Evolutionary conservation across 2,888 invertebrate genomes (phyloP), one percentile per base, ranked within the genome.

Genomic region (Cataglyphis albicans): DNA sequence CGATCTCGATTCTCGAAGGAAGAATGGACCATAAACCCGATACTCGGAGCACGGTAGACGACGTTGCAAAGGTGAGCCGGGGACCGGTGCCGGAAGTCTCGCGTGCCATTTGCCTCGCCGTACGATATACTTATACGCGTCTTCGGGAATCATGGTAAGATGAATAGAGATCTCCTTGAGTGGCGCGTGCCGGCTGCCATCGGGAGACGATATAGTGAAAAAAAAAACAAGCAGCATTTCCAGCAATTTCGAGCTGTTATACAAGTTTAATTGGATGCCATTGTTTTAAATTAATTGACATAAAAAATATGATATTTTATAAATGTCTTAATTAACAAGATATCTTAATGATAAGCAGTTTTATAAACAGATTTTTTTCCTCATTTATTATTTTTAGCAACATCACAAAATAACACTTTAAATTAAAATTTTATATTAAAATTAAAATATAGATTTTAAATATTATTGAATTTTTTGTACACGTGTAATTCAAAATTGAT

Each of bases 41-140:
- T 93, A 93, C 92, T 35, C 78, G 38, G 6, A 78, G 41, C 88
- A 85, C 88, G 75, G 86, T 83, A 85, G 86, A 76, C 29, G 68
- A 63, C 70, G 86, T 78, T 81, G 84, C 72, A 81, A 83, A 74
- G 84, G 73, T 68, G 84, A 86, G 81, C 81, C 80, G 86, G 88
- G 89, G 87, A 80, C 78, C 86, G 90, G 88, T 84, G 86, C 93
- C 94, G 94, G 94, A 94, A 94, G 93, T 94, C 93, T 94, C 93
- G 94, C 93, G 93, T 94, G 93, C 94, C 94, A 92, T 93, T 93
- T 93, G 93, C 91, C 89, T 90, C 91, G n/a, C n/a, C n/a, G 86
- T 89, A 90, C 90, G 90, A 90, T 91, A 90, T 91, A 91, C 91
- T 91, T 92, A 89, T 90, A 89, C 91, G 72, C 86, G 91, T 92